phyloP scores from a whole-genome alignment of 2,888 invertebrate species.

The Timema podura region DNA sequence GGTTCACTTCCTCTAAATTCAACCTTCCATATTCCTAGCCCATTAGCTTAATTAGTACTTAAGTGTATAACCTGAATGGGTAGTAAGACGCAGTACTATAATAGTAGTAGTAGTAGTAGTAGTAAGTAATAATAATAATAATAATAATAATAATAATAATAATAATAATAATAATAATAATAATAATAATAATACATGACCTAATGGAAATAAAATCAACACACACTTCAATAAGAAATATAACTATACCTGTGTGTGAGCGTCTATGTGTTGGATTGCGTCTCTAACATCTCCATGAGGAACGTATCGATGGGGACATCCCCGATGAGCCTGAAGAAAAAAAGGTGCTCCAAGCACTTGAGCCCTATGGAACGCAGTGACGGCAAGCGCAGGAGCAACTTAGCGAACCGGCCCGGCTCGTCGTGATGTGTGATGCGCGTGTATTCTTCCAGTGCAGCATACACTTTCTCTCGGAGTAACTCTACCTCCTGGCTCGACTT shows the following conservation, averaged over 20 bases:
- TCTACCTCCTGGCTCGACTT: constrained; percentile 79
- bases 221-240: no score
- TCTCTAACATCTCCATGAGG: constrained; percentile 76
- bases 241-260: not conserved
- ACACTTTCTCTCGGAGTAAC: constrained; percentile 87
- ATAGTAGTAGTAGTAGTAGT: no score
- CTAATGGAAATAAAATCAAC: no score
- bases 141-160: no score
- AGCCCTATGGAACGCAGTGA: constrained; percentile 87
- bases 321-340: constrained; percentile 88
- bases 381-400: constrained; percentile 83
- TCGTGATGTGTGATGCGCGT: constrained; percentile 81
- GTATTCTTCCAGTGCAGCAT: constrained; percentile 93
- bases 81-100: no score
- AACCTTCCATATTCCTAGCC: no score
- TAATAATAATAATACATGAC: no score
- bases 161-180: no score
- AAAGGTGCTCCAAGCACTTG: constrained; percentile 91
- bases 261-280: constrained; percentile 50
- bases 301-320: constrained; percentile 82
- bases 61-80: no score
- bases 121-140: no score
- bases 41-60: no score
- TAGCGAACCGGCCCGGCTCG: constrained; percentile 93
- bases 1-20: no score